Evolutionary conservation across 2,113 vertebrate genomes (phyloP).

Genomic region (Triplophysa dalaica): DNA sequence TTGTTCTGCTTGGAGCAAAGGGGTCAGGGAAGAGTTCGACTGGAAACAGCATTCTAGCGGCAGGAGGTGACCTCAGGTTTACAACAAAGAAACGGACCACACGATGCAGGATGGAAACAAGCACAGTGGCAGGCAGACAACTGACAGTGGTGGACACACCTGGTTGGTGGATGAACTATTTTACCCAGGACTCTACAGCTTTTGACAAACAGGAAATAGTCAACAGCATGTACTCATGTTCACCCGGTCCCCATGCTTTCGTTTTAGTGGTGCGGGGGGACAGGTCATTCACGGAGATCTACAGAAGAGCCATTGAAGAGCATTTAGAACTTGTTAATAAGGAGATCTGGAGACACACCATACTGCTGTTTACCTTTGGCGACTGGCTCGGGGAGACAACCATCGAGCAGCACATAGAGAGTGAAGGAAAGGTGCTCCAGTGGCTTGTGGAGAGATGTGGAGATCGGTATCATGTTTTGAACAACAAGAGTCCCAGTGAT

Average conservation of each 20-base stretch:
- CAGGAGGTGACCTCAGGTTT: constrained; percentile 8
- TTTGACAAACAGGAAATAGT: constrained; percentile 65
- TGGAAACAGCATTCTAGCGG: constrained; percentile 63
- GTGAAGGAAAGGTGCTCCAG: constrained; percentile 61
- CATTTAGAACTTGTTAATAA: constrained; percentile 64
- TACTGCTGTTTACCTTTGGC: constrained; percentile 66
- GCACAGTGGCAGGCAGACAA: constrained; percentile 56
- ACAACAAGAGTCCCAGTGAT: constrained; percentile 61
- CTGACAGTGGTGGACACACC: constrained; percentile 72
- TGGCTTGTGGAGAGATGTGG: constrained; percentile 61
- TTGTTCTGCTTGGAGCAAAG: constrained; percentile 70
- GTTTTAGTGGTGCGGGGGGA: constrained; percentile 68
- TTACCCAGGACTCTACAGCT: constrained; percentile 56
- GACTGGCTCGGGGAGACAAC: constrained; percentile 66
- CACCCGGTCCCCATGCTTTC: constrained; percentile 68
- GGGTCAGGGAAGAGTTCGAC: constrained; percentile 69
- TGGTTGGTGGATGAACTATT: constrained; percentile 76
- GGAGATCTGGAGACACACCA: constrained; percentile 58
- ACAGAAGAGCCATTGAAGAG: constrained; percentile 62
- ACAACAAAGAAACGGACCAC: constrained; percentile 52
- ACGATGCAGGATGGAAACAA: constrained; percentile 34
- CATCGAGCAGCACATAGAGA: constrained; percentile 65
- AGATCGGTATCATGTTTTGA: constrained; percentile 66
- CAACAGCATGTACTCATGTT: constrained; percentile 56
- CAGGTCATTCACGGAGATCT: constrained; percentile 64